Evolutionary conservation across 37 sponge, comb jelly and placozoan genomes (phyloP).

Genomic region (Agelas oroides): DNA sequence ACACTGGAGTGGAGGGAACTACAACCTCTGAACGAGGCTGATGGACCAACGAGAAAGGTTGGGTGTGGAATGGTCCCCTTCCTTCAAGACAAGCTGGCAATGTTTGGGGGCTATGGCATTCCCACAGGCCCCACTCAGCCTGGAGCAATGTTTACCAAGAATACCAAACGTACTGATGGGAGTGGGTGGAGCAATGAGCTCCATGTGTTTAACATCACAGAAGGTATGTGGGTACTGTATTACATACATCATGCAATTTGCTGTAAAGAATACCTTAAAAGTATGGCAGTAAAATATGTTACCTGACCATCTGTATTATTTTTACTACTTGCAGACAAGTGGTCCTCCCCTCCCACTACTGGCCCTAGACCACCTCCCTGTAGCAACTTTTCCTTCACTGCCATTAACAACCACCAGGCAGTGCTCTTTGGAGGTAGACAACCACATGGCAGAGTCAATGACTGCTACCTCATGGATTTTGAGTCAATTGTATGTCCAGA

Average conservation of each 20-base stretch:
- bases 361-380: slow-evolving; percentile 63
- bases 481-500: slow-evolving; percentile 8
- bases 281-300: too few relatives aligned
- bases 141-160: slow-evolving; percentile 6
- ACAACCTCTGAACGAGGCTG: neutral
- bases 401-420: slow-evolving; percentile 11
- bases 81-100: neutral
- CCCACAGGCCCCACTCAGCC: slow-evolving; percentile 9
- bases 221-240: neutral
- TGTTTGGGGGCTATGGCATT: slow-evolving; percentile 31
- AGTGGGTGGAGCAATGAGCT: slow-evolving; percentile 38
- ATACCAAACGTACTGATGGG: neutral
- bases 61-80: slow-evolving; percentile 6
- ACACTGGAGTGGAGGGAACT: neutral
- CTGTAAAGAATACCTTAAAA: too few relatives aligned
- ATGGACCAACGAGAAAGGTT: neutral
- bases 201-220: slow-evolving; percentile 12
- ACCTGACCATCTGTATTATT: neutral
- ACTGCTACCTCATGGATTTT: slow-evolving; percentile 56
- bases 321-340: slow-evolving; percentile 5
- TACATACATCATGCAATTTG: too few relatives aligned
- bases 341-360: slow-evolving; percentile 37
- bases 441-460: slow-evolving; percentile 32
- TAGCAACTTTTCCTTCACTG: slow-evolving; percentile 50
- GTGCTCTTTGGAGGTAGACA: slow-evolving; percentile 68